These are phyloP conservation scores for Agonum fuliginosum DNA, from an alignment of 2,888 invertebrate genomes.

Conservation along the genomic window DNA sequence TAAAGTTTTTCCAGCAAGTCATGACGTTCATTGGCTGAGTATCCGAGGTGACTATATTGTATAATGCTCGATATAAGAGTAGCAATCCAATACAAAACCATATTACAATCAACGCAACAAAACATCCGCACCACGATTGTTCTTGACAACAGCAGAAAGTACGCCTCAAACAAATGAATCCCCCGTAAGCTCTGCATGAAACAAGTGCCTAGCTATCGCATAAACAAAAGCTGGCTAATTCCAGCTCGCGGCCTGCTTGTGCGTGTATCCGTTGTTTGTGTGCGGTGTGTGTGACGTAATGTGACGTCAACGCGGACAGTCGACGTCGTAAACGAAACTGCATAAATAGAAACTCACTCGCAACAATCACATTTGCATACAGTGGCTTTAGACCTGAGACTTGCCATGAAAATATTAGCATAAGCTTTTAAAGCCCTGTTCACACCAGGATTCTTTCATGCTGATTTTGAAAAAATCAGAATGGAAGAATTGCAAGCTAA, in stretches of 20 bases:
- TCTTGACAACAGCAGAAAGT: not conserved
- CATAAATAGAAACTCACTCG: conserved; percentile 24
- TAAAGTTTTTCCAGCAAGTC: no score
- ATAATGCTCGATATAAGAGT: no score
- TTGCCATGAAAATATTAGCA: conserved; percentile 39
- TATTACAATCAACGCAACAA: no score
- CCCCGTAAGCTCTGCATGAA: not conserved
- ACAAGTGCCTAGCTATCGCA: conserved; percentile 3
- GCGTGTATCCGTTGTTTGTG: conserved; percentile 2
- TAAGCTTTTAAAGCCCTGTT: conserved; percentile 24
- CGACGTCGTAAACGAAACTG: conserved; percentile 21
- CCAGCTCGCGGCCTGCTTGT: not conserved
- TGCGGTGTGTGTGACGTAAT: conserved; percentile 9
- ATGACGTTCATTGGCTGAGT: no score
- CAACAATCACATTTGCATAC: conserved; percentile 40
- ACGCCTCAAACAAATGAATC: not conserved
- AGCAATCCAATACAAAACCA: no score
- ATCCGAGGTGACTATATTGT: no score
- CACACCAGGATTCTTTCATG: conserved; percentile 13
- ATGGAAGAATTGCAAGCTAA: no score
- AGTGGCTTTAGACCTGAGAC: not conserved
- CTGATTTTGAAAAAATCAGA: no score
- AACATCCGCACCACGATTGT: not conserved
- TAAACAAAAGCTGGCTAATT: conserved; percentile 5
- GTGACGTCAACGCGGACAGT: not conserved